Evolutionary conservation across 1,140 invertebrate species (phyloP), one percentile per base, ranked within the genome.

Genomic region (Agrypnia vestita): DNA sequence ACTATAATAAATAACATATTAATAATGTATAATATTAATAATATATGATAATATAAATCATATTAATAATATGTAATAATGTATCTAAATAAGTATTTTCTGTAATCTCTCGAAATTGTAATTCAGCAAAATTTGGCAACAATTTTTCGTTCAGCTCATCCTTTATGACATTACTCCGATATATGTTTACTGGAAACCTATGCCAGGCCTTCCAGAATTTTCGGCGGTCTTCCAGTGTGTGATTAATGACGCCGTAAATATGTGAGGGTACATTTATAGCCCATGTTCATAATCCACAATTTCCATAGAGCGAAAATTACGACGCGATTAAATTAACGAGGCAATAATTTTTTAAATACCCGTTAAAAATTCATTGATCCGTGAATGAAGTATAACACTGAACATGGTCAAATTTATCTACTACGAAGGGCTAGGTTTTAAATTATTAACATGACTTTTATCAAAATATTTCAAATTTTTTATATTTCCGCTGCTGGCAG

Each of bases 201-300:
- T n/a, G 43, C 44, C n/a, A 4, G 15, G n/a, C 21, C n/a, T 46
- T 12, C n/a, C 64, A 10, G 64, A 69, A 69, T n/a, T 46, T 47
- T 47, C 7, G 17, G n/a, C 49, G 49, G n/a, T 13, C 55, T 21
- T 13, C 64, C 44, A n/a, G 49, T 49, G 75, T 17, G 49, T 49
- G 75, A 75, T 47, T 81, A 77, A 78, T 81, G 80, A 51, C 44
- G 55, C 72, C 80, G 59, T 77, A 81, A 72, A 81, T 78, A 81
- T 78, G 59, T 76, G 17, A 73, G 69, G 75, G 74, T 81, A 78
- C 76, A 78, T 81, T 81, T 81, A 71, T 72, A 81, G 67, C 75
- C 80, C 72, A 44, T 78, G 69, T 72, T 74, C 72, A 81, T 81
- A 55, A 55, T 56, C 71, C 71, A 11, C 21, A 13, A 13, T 35